These are phyloP conservation scores for Octopus sinensis DNA, from an alignment of 1,140 invertebrate species.

Conservation along the genomic window DNA sequence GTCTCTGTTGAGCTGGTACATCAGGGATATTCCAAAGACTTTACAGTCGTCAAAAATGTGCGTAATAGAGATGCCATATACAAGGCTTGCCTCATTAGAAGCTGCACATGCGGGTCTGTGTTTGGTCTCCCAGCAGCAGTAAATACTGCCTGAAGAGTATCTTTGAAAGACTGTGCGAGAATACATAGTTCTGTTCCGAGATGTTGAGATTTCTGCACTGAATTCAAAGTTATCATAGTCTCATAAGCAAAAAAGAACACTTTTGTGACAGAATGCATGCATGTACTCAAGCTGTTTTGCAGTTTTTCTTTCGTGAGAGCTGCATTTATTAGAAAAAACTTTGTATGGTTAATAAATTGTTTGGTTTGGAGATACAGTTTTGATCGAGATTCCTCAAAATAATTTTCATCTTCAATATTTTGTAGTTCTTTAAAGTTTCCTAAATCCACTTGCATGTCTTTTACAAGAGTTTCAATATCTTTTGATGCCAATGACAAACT, in stretches of 20 bases:
- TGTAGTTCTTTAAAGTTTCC: conserved; percentile 35
- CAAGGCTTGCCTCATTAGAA: conserved; percentile 71
- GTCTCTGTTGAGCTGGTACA: no score
- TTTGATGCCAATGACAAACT: conserved; percentile 37
- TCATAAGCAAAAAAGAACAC: conserved; percentile 59
- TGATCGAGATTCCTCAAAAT: conserved; percentile 63
- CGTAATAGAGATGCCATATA: conserved; percentile 77
- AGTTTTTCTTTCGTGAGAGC: conserved; percentile 64
- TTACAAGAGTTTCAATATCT: conserved; percentile 45
- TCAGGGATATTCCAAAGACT: conserved; percentile 64
- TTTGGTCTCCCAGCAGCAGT: conserved; percentile 52
- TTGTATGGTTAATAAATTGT: conserved; percentile 78
- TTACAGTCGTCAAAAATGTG: conserved; percentile 73
- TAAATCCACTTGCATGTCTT: conserved; percentile 46
- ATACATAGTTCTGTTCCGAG: conserved; percentile 76
- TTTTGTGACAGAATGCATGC: conserved; percentile 49
- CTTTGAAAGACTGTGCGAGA: conserved; percentile 73
- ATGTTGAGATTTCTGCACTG: conserved; percentile 74
- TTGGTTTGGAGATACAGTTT: conserved; percentile 75
- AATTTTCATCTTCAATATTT: conserved; percentile 36
- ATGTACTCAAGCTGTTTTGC: conserved; percentile 57
- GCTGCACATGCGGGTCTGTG: conserved; percentile 59
- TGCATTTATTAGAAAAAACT: conserved; percentile 76
- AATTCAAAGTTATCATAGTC: conserved; percentile 63
- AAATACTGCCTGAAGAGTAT: conserved; percentile 57